These are phyloP conservation scores for Leucophenga varia DNA, from an alignment of 1,140 invertebrate species.

Conservation along the genomic window DNA sequence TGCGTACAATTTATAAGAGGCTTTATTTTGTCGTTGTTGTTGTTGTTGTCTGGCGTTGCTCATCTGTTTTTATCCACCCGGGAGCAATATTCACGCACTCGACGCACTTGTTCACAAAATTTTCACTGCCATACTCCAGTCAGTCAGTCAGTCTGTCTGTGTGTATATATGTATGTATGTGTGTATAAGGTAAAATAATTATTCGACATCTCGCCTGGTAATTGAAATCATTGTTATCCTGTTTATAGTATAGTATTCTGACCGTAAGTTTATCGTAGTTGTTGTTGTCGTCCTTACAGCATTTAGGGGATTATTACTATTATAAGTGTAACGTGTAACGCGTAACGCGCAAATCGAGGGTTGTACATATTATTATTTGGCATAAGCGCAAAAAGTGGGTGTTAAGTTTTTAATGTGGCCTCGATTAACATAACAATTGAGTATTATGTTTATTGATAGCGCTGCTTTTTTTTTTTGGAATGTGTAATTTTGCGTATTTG, in stretches of 20 bases:
- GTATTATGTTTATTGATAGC: too few relatives aligned
- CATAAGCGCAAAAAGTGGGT: slow-evolving; percentile 18
- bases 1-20: too few relatives aligned
- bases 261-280: slow-evolving; percentile 43
- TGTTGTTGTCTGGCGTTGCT: slow-evolving; percentile 14
- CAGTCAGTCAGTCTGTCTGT: background rate
- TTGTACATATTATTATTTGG: slow-evolving; percentile 16
- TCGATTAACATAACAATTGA: too few relatives aligned
- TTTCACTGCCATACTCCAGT: background rate
- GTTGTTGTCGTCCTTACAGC: slow-evolving; percentile 28
- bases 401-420: slow-evolving; percentile 34
- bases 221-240: slow-evolving; percentile 53
- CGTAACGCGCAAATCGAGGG: too few relatives aligned
- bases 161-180: background rate
- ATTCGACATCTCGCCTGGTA: slow-evolving; percentile 53
- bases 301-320: slow-evolving; percentile 1
- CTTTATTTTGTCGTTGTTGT: too few relatives aligned
- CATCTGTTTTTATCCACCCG: slow-evolving; percentile 54
- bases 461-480: too few relatives aligned
- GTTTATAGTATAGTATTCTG: slow-evolving; percentile 27
- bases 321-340: too few relatives aligned
- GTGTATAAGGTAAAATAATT: slow-evolving; percentile 46
- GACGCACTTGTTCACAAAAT: slow-evolving; percentile 39
- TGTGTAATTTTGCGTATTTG: too few relatives aligned
- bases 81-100: slow-evolving; percentile 53